Base-by-base conservation (phyloP, 2,888 invertebrate species). In the Cryptus viduatorius region DNA sequence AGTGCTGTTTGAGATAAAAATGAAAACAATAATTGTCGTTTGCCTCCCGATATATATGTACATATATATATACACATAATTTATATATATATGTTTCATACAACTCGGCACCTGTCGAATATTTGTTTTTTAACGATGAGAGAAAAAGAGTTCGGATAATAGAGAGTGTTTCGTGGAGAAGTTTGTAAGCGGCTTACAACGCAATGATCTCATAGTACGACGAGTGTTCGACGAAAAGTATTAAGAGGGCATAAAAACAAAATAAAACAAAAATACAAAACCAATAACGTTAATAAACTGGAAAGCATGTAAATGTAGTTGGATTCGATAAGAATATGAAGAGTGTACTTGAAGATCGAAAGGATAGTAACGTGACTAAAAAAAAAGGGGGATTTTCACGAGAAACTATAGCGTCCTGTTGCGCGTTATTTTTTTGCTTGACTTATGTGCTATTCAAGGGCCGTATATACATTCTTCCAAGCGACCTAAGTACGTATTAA, bases 401-500 rank as follows among this genome's bases (percentile, higher is more conserved):
- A 68, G 46, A 19, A 50, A 77, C 56, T 16, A 42, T 31, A 82
- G 79, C 71, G 78, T 75, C 65, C 48, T 79, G 69, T 80, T 73
- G 77, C 81, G 78, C 82, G 68, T 71, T 82, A 76, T 71, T 75
- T 73, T 84, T 75, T 75, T 84, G 71, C 77, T 56, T 75, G 67
- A 79, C 82, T 82, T 68, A 67, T 73, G 82, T 61, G 81, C 81
- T 75, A 71, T 29, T 46, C 56, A 4, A 84, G 78, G 81, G 81
- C 84, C 81, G 82, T 72, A 79, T 8, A 8, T 76, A 78, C 48
- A 84, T 82, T 84, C 82, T 84, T 84, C 84, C 82, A 82, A 79
- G 75, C 84, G 84, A 84, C 84, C 84, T 84, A 84, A 84, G 75
- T 79, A 82, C 75, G 79, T 46, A 31, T 82, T 77, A 79, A 84